phyloP scores from a whole-genome alignment of 2,888 invertebrate genomes.

The Drosophila subsilvestris region DNA sequence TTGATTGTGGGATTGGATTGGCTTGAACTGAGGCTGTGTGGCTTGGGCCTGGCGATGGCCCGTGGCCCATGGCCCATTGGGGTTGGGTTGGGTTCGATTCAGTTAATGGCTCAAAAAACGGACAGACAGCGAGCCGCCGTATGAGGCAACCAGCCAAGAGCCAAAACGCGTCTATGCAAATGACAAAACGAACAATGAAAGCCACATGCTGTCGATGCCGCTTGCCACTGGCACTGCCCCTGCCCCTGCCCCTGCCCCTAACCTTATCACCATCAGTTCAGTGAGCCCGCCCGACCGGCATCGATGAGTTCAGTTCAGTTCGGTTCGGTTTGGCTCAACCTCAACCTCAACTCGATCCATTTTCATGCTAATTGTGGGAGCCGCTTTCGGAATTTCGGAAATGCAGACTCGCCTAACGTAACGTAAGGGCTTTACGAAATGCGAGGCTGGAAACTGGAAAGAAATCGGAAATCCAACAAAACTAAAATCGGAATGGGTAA shows the following conservation, averaged over 20 bases:
- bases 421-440: constrained; percentile 39
- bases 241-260: background rate
- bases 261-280: background rate
- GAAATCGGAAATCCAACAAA: constrained; percentile 29
- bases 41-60: background rate
- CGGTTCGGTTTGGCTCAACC: too few relatives aligned
- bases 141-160: constrained; percentile 25
- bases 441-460: constrained; percentile 50
- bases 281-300: background rate
- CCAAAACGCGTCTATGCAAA: constrained; percentile 35
- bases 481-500: constrained; percentile 20
- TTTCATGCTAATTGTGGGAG: constrained; percentile 69
- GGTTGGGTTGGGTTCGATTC: constrained; percentile 9
- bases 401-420: constrained; percentile 48
- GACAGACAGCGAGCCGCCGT: constrained; percentile 41
- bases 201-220: constrained; percentile 12
- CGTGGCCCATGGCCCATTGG: background rate
- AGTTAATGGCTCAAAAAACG: constrained; percentile 3
- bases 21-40: background rate
- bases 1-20: constrained; percentile 14
- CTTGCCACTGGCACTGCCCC: background rate
- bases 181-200: constrained; percentile 36
- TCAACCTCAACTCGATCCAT: constrained; percentile 44
- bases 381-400: constrained; percentile 71
- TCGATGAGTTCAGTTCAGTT: too few relatives aligned